phyloP scores from a whole-genome alignment of 2,797 vertebrate species.

The Pogonophryne albipinna region DNA sequence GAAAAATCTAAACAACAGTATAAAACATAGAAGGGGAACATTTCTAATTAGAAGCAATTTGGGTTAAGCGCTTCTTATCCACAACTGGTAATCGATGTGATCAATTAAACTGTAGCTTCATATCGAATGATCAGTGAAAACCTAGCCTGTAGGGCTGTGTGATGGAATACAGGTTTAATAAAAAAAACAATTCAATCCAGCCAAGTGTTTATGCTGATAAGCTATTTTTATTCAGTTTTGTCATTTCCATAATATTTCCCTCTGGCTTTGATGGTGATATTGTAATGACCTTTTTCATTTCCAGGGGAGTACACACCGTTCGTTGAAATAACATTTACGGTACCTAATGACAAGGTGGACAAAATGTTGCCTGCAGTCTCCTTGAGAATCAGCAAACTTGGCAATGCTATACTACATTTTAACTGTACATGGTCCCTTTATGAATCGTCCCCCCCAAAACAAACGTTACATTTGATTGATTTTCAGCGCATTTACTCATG shows the following conservation, averaged over 20 bases:
- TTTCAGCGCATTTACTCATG: conserved; percentile 1
- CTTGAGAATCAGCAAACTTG: conserved; percentile 20
- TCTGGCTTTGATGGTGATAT: conserved; percentile 39
- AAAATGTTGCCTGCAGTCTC: background rate
- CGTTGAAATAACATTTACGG: conserved; percentile 29
- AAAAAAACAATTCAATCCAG: background rate
- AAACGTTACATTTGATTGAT: too few species aligned
- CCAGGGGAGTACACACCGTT: conserved; percentile 34
- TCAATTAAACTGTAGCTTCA: conserved; percentile 30
- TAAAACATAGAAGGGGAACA: background rate
- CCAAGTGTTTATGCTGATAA: conserved; percentile 49
- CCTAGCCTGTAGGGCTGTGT: background rate
- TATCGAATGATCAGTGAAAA: conserved; percentile 1
- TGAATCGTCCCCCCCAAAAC: too few species aligned
- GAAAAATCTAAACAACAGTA: background rate
- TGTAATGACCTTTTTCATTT: conserved; percentile 50
- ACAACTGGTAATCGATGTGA: conserved; percentile 24
- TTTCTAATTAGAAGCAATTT: conserved; percentile 38
- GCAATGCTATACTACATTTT: too few species aligned
- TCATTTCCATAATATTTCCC: conserved; percentile 58
- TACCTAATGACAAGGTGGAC: conserved; percentile 31
- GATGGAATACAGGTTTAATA: background rate
- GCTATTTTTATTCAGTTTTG: conserved; percentile 50
- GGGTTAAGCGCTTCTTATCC: conserved; percentile 28
- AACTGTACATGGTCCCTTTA: too few species aligned